Evolutionary conservation across 1,140 invertebrate species (phyloP).

Genomic region (Drosophila oshimai): DNA sequence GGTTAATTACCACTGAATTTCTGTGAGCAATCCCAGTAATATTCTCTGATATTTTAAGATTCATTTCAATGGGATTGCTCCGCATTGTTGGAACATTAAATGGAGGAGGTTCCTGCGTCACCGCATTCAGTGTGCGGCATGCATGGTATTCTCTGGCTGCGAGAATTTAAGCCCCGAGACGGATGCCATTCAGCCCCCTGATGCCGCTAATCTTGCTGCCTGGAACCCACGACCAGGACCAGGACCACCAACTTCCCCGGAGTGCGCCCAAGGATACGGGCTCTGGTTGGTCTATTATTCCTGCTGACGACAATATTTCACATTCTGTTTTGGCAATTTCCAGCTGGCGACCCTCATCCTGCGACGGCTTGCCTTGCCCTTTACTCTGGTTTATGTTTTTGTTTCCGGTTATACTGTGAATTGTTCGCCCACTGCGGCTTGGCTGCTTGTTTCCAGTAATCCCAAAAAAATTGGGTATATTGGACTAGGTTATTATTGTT

Average conservation of each 20-base stretch:
- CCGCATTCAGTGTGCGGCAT: constrained; percentile 19
- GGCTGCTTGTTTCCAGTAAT: not conserved
- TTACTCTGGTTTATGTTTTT: constrained; percentile 44
- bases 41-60: constrained; percentile 1
- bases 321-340: constrained; percentile 54
- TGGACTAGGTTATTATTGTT: not conserved
- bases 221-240: not conserved
- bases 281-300: constrained; percentile 46
- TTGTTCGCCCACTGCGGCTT: constrained; percentile 10
- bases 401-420: constrained; percentile 44
- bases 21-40: not conserved
- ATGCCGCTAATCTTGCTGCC: constrained; percentile 24
- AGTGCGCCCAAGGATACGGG: constrained; percentile 45
- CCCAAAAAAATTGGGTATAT: not conserved
- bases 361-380: constrained; percentile 24
- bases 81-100: constrained; percentile 22
- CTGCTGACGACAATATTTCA: constrained; percentile 57
- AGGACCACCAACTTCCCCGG: constrained; percentile 7
- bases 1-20: constrained; percentile 5
- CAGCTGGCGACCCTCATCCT: constrained; percentile 16
- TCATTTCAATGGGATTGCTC: constrained; percentile 7
- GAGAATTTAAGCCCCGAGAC: constrained; percentile 28
- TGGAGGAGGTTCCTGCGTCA: not conserved
- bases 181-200: constrained; percentile 18
- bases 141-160: constrained; percentile 18